Base-by-base conservation (phyloP, 2,797 vertebrate genomes). In the Chromobotia macracanthus region DNA sequence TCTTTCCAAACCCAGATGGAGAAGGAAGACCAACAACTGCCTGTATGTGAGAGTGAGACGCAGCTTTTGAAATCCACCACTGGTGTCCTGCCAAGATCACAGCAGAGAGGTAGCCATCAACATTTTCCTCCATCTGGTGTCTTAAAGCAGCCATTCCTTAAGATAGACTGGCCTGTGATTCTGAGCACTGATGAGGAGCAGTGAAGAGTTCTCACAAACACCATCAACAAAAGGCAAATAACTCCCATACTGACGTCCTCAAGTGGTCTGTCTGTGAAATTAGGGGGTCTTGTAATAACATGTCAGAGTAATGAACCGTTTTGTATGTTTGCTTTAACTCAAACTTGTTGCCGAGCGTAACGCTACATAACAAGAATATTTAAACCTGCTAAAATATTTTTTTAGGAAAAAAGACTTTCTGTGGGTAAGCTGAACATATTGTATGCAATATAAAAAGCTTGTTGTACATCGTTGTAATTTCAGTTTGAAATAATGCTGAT, bases 111-210 rank as follows among this genome's bases (percentile, higher is more conserved):
- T 51, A 60, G 51, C 41, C 50, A 48, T 68, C 38, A 8, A 61
- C 12, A n/a, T 38, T 70, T 75, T 53, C 23, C 58, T 80, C 73
- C 82, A 80, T 83, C 77, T 83, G 82, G 16, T 77, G 61, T 60
- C 44, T 76, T 72, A 76, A 68, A 80, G 53, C 50, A 67, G 69
- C 46, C 67, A 61, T 61, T 67, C 71, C 53, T 66, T 70, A 58
- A 56, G 66, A 21, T 58, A 76, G 19, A 31, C 44, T 28, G 25
- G 25, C 25, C 15, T n/a, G 61, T n/a, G 31, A 35, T 64, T 38
- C 60, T 9, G 18, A n/a, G 58, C 23, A 1, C 15, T 18, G 58
- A 28, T 28, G 25, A 18, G 55, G 50, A 69, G 23, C 50, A 8
- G 41, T 46, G 64, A 64, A n/a, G 9, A 35, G 21, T 58, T 19